phyloP scores from a whole-genome alignment of 2,113 vertebrate genomes.

The Cryptoleucopteryx plumbea region DNA sequence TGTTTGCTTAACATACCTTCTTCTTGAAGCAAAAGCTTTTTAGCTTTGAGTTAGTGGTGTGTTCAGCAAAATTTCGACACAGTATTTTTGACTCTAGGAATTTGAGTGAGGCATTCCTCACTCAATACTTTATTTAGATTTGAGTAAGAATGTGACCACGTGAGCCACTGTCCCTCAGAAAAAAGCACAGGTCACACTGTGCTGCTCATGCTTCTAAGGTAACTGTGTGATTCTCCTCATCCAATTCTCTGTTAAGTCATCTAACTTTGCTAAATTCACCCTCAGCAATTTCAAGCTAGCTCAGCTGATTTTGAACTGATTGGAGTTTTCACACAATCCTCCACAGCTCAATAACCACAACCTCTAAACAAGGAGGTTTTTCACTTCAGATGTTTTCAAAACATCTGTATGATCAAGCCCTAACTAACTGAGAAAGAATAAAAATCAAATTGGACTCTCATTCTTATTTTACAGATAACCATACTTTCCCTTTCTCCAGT shows the following conservation, averaged over 20 bases:
- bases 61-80: background rate
- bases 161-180: background rate
- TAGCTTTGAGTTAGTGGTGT: background rate
- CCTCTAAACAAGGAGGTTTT: background rate
- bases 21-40: background rate
- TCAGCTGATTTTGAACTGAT: background rate
- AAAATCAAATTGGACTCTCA: background rate
- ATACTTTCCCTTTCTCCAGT: background rate
- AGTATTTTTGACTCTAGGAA: background rate
- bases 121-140: background rate
- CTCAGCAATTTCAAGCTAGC: background rate
- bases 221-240: background rate
- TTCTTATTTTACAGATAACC: background rate
- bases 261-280: background rate
- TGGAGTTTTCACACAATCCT: background rate
- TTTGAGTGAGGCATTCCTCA: background rate
- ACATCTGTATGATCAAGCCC: background rate
- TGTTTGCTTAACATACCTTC: background rate
- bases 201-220: background rate
- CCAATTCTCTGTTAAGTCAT: background rate
- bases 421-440: background rate
- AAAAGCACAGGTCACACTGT: fast-evolving
- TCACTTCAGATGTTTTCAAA: background rate
- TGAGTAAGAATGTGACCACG: background rate
- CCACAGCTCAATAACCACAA: background rate